These are phyloP conservation scores for Okapia johnstoni DNA, from an alignment of 2,113 vertebrate species.

Conservation along the genomic window DNA sequence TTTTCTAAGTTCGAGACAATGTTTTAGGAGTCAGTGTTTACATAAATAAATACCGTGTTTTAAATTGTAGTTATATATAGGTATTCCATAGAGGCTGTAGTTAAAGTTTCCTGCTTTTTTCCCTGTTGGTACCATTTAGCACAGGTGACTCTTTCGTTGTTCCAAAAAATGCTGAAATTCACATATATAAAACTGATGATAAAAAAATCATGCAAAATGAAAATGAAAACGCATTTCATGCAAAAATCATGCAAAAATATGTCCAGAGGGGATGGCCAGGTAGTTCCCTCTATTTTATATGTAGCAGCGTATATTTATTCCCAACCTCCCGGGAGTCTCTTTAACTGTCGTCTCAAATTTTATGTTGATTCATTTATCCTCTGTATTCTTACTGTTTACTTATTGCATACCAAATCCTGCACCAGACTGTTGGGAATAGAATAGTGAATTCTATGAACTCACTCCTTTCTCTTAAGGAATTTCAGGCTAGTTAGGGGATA, in stretches of 20 bases:
- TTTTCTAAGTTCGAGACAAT: background rate
- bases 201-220: background rate
- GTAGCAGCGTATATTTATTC: background rate
- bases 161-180: background rate
- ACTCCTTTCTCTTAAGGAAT: background rate
- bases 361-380: background rate
- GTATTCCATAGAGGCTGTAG: background rate
- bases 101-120: background rate
- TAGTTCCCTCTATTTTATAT: background rate
- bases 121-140: background rate
- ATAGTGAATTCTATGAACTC: background rate
- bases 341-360: background rate
- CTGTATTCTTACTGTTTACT: background rate
- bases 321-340: background rate
- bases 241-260: background rate
- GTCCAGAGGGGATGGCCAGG: background rate
- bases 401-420: background rate
- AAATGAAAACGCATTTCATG: no score
- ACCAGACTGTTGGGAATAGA: background rate
- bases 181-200: background rate
- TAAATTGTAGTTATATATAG: background rate
- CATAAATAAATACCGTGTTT: background rate
- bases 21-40: background rate
- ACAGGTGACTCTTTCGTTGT: background rate
- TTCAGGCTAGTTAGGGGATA: background rate